These are phyloP conservation scores for Penaeus indicus DNA, from an alignment of 1,140 invertebrate genomes.

Conservation along the genomic window DNA sequence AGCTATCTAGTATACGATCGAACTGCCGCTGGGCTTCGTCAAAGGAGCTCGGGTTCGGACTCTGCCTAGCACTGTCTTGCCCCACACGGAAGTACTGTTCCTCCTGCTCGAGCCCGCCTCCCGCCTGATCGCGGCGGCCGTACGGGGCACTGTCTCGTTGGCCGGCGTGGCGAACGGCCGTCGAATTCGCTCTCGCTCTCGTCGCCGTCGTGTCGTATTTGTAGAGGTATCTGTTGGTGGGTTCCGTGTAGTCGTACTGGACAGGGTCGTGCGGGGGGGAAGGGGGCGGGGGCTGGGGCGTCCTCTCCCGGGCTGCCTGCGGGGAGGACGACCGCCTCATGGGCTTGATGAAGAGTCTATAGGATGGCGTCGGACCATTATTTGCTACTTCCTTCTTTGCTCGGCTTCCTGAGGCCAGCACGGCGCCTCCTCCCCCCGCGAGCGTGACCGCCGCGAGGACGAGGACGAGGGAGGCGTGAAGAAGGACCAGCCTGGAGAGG, in stretches of 20 bases:
- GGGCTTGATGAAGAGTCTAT: constrained; percentile 43
- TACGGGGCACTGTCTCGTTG: no score
- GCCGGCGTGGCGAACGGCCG: no score
- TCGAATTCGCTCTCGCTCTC: no score
- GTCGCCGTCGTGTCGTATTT: no score
- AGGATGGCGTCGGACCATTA: constrained; percentile 41
- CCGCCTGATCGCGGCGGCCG: no score
- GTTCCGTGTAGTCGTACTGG: no score
- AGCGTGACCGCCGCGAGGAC: constrained; percentile 2
- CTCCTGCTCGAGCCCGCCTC: no score
- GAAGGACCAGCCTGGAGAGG: background rate
- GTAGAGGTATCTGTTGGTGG: no score
- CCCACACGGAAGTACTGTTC: no score
- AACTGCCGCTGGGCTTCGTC: background rate
- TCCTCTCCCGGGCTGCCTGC: background rate
- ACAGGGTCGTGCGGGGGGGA: background rate
- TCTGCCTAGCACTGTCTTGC: no score
- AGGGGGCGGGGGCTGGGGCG: background rate
- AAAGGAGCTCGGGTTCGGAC: background rate
- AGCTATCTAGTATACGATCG: background rate
- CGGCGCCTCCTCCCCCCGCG: constrained; percentile 17
- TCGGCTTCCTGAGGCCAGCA: background rate
- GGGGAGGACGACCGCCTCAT: background rate
- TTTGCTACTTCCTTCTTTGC: constrained; percentile 19
- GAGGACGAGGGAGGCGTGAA: background rate